Evolutionary conservation across 2,113 vertebrate genomes (phyloP), one percentile per base, ranked within the genome.

Genomic region (Oreocharis arfaki): DNA sequence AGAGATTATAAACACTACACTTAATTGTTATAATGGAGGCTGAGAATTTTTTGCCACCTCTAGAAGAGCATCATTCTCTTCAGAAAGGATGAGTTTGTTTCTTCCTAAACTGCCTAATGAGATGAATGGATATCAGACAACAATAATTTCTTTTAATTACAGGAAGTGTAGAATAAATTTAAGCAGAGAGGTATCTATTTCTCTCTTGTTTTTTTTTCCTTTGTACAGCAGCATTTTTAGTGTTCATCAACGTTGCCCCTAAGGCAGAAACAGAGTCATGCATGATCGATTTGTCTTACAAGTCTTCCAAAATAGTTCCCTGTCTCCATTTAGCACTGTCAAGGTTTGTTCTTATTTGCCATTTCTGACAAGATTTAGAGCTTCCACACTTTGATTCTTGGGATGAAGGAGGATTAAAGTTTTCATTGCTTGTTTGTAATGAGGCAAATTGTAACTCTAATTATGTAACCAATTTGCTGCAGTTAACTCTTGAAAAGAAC

Each of bases 211-310:
- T 70, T 79, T 28, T 42, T 47, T 33, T 44, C 24, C 39, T 78
- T 71, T 71, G 32, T 91, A 78, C 53, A 87, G 42, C 73, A 89
- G 53, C 42, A 55, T 94, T 87, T 96, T 95, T 77, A 55, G 24
- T 87, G 57, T 85, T 95, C 94, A 91, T 95, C 90, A 96, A 32
- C 13, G 5, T 67, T 85, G 32, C 33, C 92, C 67, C 74, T 91
- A 80, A 89, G 89, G 91, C 91, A 96, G 83, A 94, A 95, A 67
- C 0, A 2, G 64, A 84, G 91, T 92, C 79, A 84, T 81, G 79
- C 95, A 81, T 94, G 96, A 96, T 95, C 95, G 89, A 90, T 97
- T 96, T 89, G 67, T 96, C 65, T 92, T 96, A 89, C 86, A 90
- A 92, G 56, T 71, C 76, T 84, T 97, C 93, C 76, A 90, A 89